phyloP scores from a whole-genome alignment of 2,888 invertebrate genomes.

The Euphydryas editha region DNA sequence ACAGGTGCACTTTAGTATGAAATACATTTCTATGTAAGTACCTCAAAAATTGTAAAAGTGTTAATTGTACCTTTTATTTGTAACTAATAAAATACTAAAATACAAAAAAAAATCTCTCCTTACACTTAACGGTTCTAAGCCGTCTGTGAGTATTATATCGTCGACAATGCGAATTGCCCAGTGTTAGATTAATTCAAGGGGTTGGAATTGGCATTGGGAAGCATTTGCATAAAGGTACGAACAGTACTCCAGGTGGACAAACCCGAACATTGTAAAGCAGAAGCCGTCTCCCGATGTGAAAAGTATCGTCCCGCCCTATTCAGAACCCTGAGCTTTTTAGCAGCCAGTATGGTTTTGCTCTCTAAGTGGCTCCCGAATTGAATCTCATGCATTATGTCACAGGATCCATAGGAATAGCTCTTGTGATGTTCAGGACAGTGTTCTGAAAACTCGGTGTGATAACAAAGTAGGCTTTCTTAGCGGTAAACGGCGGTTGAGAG shows the following conservation, averaged over 20 bases:
- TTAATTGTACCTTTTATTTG: too few species aligned
- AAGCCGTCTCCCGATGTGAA: neutral
- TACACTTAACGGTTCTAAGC: neutral
- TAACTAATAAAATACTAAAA: too few species aligned
- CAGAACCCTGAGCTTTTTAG: neutral
- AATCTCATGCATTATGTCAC: neutral
- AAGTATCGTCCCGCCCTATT: neutral
- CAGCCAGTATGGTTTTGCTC: neutral
- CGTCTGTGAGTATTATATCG: neutral
- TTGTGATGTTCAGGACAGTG: neutral
- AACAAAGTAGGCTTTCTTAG: neutral
- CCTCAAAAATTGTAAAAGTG: too few species aligned
- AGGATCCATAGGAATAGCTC: neutral
- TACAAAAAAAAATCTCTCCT: too few species aligned
- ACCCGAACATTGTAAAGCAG: neutral
- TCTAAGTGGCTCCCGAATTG: neutral
- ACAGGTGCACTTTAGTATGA: too few species aligned
- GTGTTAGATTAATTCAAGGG: neutral
- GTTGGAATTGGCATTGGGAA: neutral
- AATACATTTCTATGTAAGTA: too few species aligned
- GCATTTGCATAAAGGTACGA: neutral
- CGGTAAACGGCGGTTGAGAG: neutral
- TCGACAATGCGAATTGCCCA: conserved; percentile 2
- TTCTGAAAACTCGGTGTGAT: neutral
- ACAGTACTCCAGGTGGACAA: neutral